Percentiles rank a stretch among this genome's conserved stretches.
These are phyloP conservation scores for Lepidostoma basale DNA, from an alignment of 1,140 invertebrate genomes.

Conservation along the genomic window DNA sequence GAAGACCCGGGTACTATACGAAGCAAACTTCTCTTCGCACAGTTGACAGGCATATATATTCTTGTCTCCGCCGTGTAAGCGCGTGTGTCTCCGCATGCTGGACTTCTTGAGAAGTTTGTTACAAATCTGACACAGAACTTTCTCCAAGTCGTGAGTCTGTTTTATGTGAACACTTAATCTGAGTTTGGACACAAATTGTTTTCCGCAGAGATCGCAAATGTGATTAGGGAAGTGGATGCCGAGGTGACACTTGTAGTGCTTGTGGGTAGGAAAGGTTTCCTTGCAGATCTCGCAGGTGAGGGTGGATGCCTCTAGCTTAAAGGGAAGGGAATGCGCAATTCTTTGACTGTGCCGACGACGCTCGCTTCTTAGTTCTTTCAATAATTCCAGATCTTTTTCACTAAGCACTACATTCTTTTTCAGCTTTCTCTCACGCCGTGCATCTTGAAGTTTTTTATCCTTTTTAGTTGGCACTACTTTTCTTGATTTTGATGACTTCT, in stretches of 20 bases:
- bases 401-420: too few relatives aligned
- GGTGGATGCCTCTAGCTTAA: too few relatives aligned
- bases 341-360: too few relatives aligned
- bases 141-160: conserved; percentile 9
- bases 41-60: conserved; percentile 33
- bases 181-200: conserved; percentile 24
- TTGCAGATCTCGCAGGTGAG: too few relatives aligned
- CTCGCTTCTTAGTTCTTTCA: too few relatives aligned
- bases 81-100: conserved; percentile 33
- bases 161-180: conserved; percentile 21
- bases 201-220: conserved; percentile 38
- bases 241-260: conserved; percentile 35
- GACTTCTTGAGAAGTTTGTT: conserved; percentile 19
- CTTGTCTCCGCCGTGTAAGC: conserved; percentile 34
- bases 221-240: conserved; percentile 33
- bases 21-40: conserved; percentile 35
- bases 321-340: too few relatives aligned
- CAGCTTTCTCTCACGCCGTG: too few relatives aligned
- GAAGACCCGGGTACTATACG: conserved; percentile 30
- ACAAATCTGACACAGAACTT: conserved; percentile 16
- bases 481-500: too few relatives aligned
- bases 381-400: too few relatives aligned
- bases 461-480: too few relatives aligned
- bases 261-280: too few relatives aligned
- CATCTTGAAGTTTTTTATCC: too few relatives aligned